A percentile compares a stretch with the other conserved stretches of the same genome.
Evolutionary conservation across 2,113 vertebrate species (phyloP).

Genomic region (Rhineura floridana): DNA sequence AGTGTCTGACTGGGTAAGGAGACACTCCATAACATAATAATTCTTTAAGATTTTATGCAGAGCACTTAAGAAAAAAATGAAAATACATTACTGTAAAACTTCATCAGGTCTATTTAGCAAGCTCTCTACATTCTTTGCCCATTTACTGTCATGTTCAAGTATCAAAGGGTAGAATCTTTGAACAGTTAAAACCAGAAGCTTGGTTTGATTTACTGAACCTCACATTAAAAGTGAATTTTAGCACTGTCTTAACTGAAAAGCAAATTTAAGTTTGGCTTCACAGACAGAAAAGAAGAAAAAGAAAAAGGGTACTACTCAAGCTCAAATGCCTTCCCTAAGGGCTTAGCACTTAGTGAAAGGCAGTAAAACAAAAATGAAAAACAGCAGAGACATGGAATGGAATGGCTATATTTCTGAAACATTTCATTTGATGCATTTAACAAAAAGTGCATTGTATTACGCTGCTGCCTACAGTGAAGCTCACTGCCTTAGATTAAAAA

Average conservation of each 20-base stretch:
- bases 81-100: not conserved
- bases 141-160: not conserved
- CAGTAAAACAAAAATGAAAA: constrained; percentile 29
- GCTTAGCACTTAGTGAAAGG: constrained; percentile 19
- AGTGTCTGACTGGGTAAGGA: not conserved
- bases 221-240: constrained; percentile 21
- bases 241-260: not conserved
- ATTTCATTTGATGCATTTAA: constrained; percentile 42
- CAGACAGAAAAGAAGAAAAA: not conserved
- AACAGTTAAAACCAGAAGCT: not conserved
- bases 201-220: not conserved
- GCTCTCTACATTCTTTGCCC: constrained; percentile 17
- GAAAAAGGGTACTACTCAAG: constrained; percentile 26
- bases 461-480: not conserved
- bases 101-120: fast-evolving
- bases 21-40: not conserved
- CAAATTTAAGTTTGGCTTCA: constrained; percentile 21
- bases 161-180: constrained; percentile 5
- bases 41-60: not conserved
- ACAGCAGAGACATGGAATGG: not conserved
- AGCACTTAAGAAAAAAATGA: not conserved
- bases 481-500: constrained; percentile 4
- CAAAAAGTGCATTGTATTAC: not conserved
- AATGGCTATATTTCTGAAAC: constrained; percentile 45
- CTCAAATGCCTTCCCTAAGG: constrained; percentile 26